Percentiles rank a stretch among this genome's conserved stretches.
Evolutionary conservation across 2,113 vertebrate species (phyloP).

Genomic region (Sarotherodon lohbergeri): DNA sequence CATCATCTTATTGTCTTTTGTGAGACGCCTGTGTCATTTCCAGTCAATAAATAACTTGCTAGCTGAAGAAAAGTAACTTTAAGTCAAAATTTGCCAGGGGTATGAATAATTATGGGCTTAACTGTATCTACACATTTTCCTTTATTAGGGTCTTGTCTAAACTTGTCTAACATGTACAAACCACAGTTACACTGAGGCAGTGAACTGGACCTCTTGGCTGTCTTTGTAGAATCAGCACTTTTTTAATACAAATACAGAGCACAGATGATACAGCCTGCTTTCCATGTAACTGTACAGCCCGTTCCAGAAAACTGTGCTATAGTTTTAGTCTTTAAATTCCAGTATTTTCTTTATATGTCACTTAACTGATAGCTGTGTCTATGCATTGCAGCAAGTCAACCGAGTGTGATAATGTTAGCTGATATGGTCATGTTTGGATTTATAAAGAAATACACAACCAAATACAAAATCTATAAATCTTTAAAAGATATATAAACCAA

Average conservation of each 20-base stretch:
- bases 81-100: no score
- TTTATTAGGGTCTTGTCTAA: neutral
- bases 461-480: neutral
- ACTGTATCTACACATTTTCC: neutral
- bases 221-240: fast-evolving
- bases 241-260: neutral
- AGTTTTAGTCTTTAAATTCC: neutral
- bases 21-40: no score
- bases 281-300: neutral
- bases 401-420: neutral
- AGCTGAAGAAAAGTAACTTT: no score
- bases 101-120: no score
- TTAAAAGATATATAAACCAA: neutral
- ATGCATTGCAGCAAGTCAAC: neutral
- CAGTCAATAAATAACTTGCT: no score
- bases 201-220: neutral
- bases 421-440: neutral
- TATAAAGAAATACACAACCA: neutral
- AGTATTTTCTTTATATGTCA: neutral
- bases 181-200: neutral
- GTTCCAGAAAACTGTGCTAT: neutral
- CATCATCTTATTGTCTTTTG: no score
- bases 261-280: neutral
- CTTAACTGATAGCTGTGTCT: neutral
- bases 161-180: neutral